Evolutionary conservation across 2,113 vertebrate species (phyloP).

Genomic region (Phaethornis superciliosus): DNA sequence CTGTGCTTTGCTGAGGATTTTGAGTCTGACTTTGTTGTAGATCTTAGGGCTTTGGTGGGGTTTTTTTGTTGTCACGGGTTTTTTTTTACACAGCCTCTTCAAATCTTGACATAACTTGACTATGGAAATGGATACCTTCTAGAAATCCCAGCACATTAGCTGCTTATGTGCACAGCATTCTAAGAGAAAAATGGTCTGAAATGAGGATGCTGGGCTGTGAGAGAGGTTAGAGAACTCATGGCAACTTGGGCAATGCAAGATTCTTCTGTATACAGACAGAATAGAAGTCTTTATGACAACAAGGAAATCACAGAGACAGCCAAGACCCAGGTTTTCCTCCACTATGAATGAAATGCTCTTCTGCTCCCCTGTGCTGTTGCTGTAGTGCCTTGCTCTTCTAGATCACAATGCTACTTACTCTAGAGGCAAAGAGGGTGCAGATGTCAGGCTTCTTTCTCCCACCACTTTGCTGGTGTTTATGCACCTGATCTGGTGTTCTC

Average conservation of each 20-base stretch:
- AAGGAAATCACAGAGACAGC: neutral
- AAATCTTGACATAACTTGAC: neutral
- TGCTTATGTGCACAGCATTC: neutral
- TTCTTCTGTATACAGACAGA: neutral
- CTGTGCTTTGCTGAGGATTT: neutral
- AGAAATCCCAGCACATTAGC: neutral
- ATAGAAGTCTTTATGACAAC: neutral
- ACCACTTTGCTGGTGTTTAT: neutral
- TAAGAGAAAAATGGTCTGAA: neutral
- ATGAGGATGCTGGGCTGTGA: neutral
- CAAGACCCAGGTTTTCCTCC: neutral
- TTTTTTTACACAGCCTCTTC: neutral
- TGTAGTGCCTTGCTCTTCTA: neutral
- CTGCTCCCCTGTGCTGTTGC: neutral
- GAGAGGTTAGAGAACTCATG: neutral
- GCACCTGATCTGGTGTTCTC: neutral
- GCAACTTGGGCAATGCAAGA: neutral
- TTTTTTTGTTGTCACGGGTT: too few relatives aligned
- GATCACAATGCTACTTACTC: neutral
- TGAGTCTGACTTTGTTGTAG: neutral
- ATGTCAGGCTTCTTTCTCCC: neutral
- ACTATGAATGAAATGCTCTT: neutral
- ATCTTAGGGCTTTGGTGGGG: neutral
- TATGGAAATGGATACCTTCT: neutral
- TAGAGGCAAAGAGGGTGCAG: neutral